Evolutionary conservation across 2,888 invertebrate species (phyloP).

Genomic region (Eustalomyia histrio): DNA sequence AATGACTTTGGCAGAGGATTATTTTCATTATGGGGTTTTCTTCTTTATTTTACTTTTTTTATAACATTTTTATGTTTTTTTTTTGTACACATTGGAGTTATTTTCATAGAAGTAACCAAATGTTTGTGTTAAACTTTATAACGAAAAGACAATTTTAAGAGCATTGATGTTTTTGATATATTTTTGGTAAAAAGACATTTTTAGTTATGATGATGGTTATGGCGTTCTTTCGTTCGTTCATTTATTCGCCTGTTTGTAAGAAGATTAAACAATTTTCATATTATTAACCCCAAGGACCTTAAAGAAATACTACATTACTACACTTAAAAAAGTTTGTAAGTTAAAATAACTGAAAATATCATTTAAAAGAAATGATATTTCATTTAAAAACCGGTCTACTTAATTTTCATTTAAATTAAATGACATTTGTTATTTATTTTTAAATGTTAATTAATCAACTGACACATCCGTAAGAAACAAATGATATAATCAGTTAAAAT

Average conservation of each 20-base stretch:
- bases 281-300: conserved; percentile 14
- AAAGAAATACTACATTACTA: not conserved
- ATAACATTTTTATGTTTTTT: not conserved
- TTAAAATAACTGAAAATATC: too few species aligned
- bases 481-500: too few species aligned
- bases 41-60: not conserved
- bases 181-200: not conserved
- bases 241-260: not conserved
- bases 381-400: too few species aligned
- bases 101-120: not conserved
- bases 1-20: conserved; percentile 65
- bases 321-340: too few species aligned
- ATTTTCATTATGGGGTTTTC: conserved; percentile 50
- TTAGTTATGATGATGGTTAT: conserved; percentile 1
- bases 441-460: too few species aligned
- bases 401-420: too few species aligned
- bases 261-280: conserved; percentile 15
- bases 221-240: conserved; percentile 6
- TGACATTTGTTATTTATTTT: too few species aligned
- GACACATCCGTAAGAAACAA: too few species aligned
- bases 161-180: conserved; percentile 7
- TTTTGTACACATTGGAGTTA: conserved; percentile 8
- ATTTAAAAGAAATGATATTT: too few species aligned
- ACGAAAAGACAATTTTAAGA: conserved; percentile 32
- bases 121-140: not conserved